Base-by-base conservation (phyloP, 2,797 vertebrate genomes). In the Clarias fuscus region DNA sequence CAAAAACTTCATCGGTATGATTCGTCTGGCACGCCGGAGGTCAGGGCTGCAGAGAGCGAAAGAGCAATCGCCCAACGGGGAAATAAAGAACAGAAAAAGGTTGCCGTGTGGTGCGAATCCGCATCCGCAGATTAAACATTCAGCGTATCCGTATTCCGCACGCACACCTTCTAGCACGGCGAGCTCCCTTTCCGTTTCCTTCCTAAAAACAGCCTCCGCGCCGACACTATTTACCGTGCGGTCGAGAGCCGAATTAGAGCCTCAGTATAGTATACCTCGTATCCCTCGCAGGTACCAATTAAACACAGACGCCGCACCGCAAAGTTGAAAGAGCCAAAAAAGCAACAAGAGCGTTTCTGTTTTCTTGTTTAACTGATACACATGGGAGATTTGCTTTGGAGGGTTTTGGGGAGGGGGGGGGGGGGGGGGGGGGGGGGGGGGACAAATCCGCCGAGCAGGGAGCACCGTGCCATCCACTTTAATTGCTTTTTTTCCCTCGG, bases 171-270 rank as follows among this genome's bases (percentile, higher is more conserved):
- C 37, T 37, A 37, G 40, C 64, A 81, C 73, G 87, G 86, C 90
- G 20, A 56, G 22, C 30, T 40, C n/a, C 4, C 53, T 85, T 85
- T 75, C 24, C 27, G 33, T 85, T 85, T 87, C 48, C 83, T 75
- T 81, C 43, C 84, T 87, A 89, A 91, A 93, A 90, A 61, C 91
- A 90, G 90, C 89, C 85, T 71, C 68, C 70, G 86, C 85, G 24
- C 48, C 53, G 24, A 73, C 76, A 89, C 61, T 89, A 59, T 89
- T 88, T 87, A 88, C 86, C 78, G 83, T 88, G 80, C 59, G 85
- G 86, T 91, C 82, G 81, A 62, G 62, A 22, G 85, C 14, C 88
- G 89, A 92, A 91, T 88, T 88, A 86, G 82, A 87, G 89, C 91
- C 90, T 61, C 58, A 71, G 48, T 84, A 79, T 88, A 71, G 48